Percentiles rank a stretch among this genome's conserved stretches.
phyloP scores from a whole-genome alignment of 2,888 invertebrate genomes.

The Drosophila dives region DNA sequence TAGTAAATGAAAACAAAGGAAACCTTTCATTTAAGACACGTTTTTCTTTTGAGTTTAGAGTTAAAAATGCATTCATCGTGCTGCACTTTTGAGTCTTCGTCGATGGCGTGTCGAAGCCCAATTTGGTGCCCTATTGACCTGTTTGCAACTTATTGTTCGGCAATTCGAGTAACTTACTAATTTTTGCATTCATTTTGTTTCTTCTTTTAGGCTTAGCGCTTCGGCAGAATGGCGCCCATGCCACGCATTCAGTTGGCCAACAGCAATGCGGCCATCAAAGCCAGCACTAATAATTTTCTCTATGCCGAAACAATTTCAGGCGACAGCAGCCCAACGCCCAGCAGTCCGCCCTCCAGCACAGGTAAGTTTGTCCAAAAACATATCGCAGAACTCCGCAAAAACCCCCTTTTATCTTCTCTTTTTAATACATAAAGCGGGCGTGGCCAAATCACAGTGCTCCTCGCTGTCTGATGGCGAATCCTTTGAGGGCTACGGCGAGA shows the following conservation, averaged over 20 bases:
- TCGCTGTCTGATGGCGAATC: conserved; percentile 92
- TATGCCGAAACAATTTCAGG: conserved; percentile 80
- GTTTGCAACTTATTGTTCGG: conserved; percentile 26
- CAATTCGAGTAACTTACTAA: conserved; percentile 19
- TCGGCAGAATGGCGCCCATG: conserved; percentile 81
- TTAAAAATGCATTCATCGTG: conserved; percentile 16
- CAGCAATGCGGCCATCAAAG: conserved; percentile 59
- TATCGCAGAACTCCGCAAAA: conserved; percentile 8
- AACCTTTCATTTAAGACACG: conserved; percentile 9
- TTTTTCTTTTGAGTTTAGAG: conserved; percentile 8
- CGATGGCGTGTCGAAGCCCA: conserved; percentile 47
- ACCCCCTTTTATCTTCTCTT: neutral
- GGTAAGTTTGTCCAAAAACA: conserved; percentile 62
- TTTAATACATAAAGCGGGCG: conserved; percentile 62
- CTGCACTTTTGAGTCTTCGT: conserved; percentile 41
- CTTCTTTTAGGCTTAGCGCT: conserved; percentile 21
- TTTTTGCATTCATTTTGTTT: conserved; percentile 16
- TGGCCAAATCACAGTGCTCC: conserved; percentile 85
- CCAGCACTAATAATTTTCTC: conserved; percentile 64
- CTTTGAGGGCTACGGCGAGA: conserved; percentile 92
- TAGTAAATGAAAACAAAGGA: neutral
- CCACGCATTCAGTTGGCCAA: conserved; percentile 73
- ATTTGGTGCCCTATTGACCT: conserved; percentile 64
- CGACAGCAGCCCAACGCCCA: conserved; percentile 84
- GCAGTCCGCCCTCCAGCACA: conserved; percentile 84